Conservation (phyloP, 2,888 invertebrate species). For the Rhaphigaster nebulosa region DNA sequence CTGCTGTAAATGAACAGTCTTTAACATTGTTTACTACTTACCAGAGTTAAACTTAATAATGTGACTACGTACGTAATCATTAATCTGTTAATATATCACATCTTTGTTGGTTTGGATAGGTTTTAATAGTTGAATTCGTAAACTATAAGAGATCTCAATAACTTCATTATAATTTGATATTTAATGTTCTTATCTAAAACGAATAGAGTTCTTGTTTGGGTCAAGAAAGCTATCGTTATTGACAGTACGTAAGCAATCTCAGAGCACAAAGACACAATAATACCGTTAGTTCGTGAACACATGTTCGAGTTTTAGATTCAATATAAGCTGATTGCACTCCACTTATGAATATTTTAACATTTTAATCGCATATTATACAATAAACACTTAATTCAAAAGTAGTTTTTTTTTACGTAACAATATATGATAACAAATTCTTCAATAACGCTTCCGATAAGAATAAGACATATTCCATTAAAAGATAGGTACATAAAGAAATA, state of each 20-base stretch:
- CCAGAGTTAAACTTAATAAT: neutral
- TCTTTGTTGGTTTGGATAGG: neutral
- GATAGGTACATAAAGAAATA: neutral
- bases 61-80: neutral
- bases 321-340: neutral
- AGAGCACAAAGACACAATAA: neutral
- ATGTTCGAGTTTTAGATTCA: neutral
- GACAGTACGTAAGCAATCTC: neutral
- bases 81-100: neutral
- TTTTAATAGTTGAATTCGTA: neutral
- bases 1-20: neutral
- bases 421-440: neutral
- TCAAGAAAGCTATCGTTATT: neutral
- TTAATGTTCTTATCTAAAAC: neutral
- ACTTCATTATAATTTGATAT: neutral
- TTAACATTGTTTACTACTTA: neutral
- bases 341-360: neutral
- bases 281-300: neutral
- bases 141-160: neutral
- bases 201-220: neutral
- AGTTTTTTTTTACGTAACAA: neutral
- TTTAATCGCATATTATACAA: neutral
- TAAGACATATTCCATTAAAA: neutral
- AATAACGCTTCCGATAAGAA: slow-evolving; percentile 7
- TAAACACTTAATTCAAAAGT: neutral